Percentiles rank a stretch among this genome's conserved stretches.
phyloP scores from a whole-genome alignment of 2,888 invertebrate species.

The Meandrusa payeni region DNA sequence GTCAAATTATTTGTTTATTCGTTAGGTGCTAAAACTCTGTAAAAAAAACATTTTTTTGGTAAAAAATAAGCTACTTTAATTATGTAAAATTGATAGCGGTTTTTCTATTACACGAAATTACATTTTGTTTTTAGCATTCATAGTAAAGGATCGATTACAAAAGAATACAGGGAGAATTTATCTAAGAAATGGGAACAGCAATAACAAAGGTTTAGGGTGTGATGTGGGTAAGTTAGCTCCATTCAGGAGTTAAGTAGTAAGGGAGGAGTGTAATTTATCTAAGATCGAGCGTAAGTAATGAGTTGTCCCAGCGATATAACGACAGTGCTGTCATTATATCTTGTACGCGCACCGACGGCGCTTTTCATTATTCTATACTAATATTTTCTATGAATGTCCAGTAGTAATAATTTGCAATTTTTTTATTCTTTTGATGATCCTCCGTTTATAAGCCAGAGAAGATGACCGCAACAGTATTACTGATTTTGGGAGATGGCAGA shows the following conservation, averaged over 20 bases:
- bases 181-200: conserved; percentile 21
- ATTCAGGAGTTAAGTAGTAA: conserved; percentile 30
- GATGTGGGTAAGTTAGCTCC: conserved; percentile 24
- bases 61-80: too few relatives aligned
- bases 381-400: conserved; percentile 1
- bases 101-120: background rate
- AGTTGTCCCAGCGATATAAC: conserved; percentile 42
- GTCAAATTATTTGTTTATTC: too few relatives aligned
- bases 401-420: conserved; percentile 21
- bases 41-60: too few relatives aligned
- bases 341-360: conserved; percentile 16
- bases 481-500: too few relatives aligned
- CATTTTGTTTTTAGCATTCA: conserved; percentile 2
- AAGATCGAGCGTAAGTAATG: conserved; percentile 64
- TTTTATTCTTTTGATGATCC: too few relatives aligned
- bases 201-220: conserved; percentile 25
- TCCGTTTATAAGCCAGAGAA: too few relatives aligned
- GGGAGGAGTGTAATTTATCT: conserved; percentile 57
- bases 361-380: conserved; percentile 8
- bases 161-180: conserved; percentile 17
- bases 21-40: too few relatives aligned
- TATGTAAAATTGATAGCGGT: too few relatives aligned
- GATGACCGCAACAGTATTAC: too few relatives aligned
- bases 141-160: conserved; percentile 16
- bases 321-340: conserved; percentile 16